phyloP scores from a whole-genome alignment of 2,113 vertebrate species.

The human (Homo sapiens) region DNA sequence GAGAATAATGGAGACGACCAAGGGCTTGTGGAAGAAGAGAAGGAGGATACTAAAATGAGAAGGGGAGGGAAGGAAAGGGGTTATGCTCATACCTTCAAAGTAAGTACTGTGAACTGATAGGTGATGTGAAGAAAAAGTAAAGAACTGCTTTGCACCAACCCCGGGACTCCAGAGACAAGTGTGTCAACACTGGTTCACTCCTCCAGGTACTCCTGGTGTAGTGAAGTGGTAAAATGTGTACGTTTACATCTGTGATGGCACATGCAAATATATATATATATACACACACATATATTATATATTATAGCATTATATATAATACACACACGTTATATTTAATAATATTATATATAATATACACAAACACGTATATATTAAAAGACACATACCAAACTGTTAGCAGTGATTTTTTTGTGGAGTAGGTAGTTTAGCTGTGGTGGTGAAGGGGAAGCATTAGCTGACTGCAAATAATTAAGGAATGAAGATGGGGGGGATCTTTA shows the following conservation, averaged over 20 bases:
- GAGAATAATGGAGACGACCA: not conserved
- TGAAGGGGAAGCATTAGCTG: not conserved
- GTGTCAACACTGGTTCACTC: not conserved
- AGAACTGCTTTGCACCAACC: not conserved
- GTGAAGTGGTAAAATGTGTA: not conserved
- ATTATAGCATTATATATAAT: too few relatives aligned
- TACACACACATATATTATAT: too few relatives aligned
- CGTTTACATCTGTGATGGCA: not conserved
- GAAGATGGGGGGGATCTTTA: not conserved
- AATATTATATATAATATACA: not conserved
- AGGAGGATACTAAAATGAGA: not conserved
- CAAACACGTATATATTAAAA: not conserved
- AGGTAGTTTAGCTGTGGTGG: fast-evolving
- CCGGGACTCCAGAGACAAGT: not conserved
- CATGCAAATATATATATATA: not conserved
- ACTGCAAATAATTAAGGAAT: not conserved
- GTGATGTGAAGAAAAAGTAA: not conserved
- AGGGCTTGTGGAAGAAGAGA: not conserved
- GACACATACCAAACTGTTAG: not conserved
- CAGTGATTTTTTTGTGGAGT: too few relatives aligned
- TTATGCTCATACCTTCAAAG: not conserved
- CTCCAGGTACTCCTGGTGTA: not conserved
- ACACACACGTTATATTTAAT: not conserved
- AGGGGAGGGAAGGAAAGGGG: too few relatives aligned
- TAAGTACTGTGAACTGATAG: not conserved